Conservation (phyloP, 2,113 vertebrate genomes). For the Xenopus borealis region DNA sequence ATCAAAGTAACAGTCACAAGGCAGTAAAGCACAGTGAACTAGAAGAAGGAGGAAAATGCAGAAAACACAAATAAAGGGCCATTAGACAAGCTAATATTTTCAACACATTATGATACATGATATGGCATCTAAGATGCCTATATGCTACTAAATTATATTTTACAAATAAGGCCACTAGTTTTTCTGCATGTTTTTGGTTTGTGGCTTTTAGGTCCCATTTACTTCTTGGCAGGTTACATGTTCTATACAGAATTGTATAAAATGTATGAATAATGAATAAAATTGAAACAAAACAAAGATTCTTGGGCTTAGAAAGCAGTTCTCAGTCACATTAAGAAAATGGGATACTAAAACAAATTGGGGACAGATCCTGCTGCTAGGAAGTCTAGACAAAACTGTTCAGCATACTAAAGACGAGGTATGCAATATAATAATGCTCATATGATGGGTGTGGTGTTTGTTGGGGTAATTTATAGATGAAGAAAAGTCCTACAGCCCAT, state of each 20-base stretch:
- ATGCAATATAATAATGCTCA: too few species aligned
- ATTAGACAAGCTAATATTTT: constrained; percentile 57
- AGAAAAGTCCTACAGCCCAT: too few species aligned
- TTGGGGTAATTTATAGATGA: too few species aligned
- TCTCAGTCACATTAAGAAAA: too few species aligned
- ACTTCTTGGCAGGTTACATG: background rate
- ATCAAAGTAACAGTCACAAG: constrained; percentile 51
- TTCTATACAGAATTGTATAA: background rate
- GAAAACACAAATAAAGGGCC: constrained; percentile 48
- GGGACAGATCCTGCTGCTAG: too few species aligned
- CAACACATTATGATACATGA: constrained; percentile 49
- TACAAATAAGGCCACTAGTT: background rate
- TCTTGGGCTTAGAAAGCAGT: background rate
- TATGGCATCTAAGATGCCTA: background rate
- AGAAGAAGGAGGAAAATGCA: constrained; percentile 33
- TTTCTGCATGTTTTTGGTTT: background rate
- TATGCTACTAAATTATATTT: background rate
- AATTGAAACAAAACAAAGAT: background rate
- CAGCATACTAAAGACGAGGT: too few species aligned
- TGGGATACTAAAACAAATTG: too few species aligned
- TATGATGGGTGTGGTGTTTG: too few species aligned
- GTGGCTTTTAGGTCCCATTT: constrained; percentile 5
- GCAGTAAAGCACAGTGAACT: constrained; percentile 29
- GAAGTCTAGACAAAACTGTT: too few species aligned
- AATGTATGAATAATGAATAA: background rate